Base-by-base conservation (phyloP, 2,888 invertebrate genomes). In the Nomada fucata region DNA sequence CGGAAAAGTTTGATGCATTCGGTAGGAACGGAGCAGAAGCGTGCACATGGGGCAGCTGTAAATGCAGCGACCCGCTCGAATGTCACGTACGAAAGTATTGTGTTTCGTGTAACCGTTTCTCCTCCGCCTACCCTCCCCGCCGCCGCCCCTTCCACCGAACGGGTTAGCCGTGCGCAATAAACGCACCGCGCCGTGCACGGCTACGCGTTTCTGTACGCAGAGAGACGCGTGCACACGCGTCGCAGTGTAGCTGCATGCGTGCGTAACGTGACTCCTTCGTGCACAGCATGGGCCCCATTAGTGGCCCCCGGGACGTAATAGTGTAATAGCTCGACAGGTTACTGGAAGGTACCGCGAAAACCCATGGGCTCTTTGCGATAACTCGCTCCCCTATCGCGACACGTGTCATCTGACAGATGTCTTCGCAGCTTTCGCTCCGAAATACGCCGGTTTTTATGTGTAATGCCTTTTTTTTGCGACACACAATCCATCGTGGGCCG, bases 271-370 rank as follows among this genome's bases (percentile, higher is more conserved):
- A 84, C 82, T 88, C 86, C 79, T 74, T 84, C 84, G 79, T 84
- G 83, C 86, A 70, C 85, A 89, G 86, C 82, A 85, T 84, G 87
- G 81, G 76, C 81, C 83, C 87, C 83, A 86, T 89, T 87, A 89
- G 78, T 79, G 79, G 68, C 68, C 81, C 79, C 76, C 73, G 64
- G 83, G 60, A 84, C 84, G 79, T 89, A 88, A 89, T 88, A 88
- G 85, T 82, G 82, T 89, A 89, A 89, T 89, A 85, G 82, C 86
- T 59, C 72, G 82, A 76, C 86, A 84, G 79, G 82, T 88, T 83
- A 83, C 23, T 69, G 71, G 53, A 79, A 83, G 82, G 83, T 82
- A 81, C 76, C 83, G 64, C 52, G 74, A 75, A 83, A 87, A 87
- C 64, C 72, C 75, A 70, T 82, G 83, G 69, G 61, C 75, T 75